Evolutionary conservation across 2,113 vertebrate genomes (phyloP).

Genomic region (Psittacara wagleri): DNA sequence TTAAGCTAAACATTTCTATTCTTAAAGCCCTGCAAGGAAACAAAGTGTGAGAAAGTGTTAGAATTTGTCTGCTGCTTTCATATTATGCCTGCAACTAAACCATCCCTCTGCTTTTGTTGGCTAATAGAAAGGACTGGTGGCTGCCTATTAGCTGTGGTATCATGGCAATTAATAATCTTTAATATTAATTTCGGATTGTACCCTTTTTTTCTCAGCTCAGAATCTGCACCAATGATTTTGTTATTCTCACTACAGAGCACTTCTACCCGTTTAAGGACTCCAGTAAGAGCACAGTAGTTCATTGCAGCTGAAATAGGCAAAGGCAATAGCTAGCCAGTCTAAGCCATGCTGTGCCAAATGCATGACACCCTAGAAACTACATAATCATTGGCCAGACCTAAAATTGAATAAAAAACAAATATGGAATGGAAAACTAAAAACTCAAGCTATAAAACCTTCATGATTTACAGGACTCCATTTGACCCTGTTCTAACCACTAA

Average conservation of each 20-base stretch:
- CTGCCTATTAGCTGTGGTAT: not conserved
- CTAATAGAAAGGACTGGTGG: not conserved
- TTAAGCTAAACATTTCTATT: not conserved
- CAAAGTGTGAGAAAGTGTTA: not conserved
- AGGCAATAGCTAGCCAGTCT: not conserved
- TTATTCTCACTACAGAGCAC: not conserved
- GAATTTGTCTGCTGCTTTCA: not conserved
- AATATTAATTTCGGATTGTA: not conserved
- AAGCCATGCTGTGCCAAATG: not conserved
- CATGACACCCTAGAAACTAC: not conserved
- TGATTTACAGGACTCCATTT: not conserved
- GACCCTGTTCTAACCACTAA: not conserved
- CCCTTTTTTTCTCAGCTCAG: not conserved
- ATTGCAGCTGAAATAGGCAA: not conserved
- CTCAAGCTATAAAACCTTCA: not conserved
- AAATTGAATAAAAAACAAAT: not conserved
- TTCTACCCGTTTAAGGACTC: not conserved
- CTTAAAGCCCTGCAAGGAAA: not conserved
- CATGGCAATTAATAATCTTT: not conserved
- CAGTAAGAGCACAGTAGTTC: not conserved
- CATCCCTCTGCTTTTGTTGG: not conserved
- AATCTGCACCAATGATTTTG: not conserved
- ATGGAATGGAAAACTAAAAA: not conserved
- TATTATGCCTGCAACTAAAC: not conserved
- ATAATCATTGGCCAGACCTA: not conserved